Evolutionary conservation across 2,113 vertebrate genomes (phyloP), one percentile per base, ranked within the genome.

Genomic region (Pseudorectes ferrugineus): DNA sequence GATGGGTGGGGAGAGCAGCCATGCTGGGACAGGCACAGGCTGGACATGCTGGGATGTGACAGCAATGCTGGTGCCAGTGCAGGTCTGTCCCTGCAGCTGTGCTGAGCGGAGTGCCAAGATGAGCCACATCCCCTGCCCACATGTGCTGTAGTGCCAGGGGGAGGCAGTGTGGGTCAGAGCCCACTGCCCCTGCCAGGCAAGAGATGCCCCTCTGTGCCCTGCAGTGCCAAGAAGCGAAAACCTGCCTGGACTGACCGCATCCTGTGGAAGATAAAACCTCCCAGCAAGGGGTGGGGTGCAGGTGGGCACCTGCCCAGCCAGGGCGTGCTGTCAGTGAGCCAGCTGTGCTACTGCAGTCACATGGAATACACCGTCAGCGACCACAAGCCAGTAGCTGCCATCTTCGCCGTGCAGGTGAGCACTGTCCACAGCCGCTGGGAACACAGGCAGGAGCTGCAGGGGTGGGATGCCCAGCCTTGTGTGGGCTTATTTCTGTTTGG

Each of bases 221-320:
- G 84, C 92, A 99, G 99, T 57, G 97, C 98, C 49, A 99, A 99
- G 97, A 99, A 99, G 92, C 97, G 99, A 83, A 99, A 99, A 96
- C 99, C 99, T 21, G 99, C 99, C 36, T 99, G 99, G 99, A 99
- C 99, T 0, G 99, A 99, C 91, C 98, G 99, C 9, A 99, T 99
- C 94, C 98, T 99, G 52, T 99, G 99, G 99, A 99, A 98, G 95
- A 98, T 99, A 63, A 99, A 99, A 72, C 86, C 98, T 40, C 98
- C 98, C 0, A 93, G 97, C 20, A 98, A 97, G 9, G 97, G 98
- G 3, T 96, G 98, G 9, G 98, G 98, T 33, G 97, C 97, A 31
- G 98, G 98, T 7, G 98, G 98, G 61, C 95, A 97, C 14, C 95
- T 94, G 93, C 98, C 98, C 93, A 98, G 98, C 46, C 97, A 97